These are phyloP conservation scores for Holothuria glaberrima DNA, from an alignment of 35 echinoderm and acorn worm genomes.

Conservation along the genomic window DNA sequence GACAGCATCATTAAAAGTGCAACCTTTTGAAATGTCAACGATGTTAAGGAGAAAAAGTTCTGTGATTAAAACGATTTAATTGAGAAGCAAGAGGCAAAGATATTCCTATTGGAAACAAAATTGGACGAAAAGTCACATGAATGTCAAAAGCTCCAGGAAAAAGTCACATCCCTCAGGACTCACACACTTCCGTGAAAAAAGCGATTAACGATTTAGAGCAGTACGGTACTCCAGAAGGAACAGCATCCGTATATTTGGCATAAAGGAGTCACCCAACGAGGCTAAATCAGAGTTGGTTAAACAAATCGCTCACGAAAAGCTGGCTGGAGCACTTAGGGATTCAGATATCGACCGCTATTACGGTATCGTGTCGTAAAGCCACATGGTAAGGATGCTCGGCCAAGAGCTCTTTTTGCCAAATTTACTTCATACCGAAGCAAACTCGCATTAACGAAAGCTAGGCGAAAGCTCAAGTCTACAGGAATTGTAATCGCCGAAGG, in stretches of 20 bases:
- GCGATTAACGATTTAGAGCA: neutral
- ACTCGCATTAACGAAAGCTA: slow-evolving; percentile 17
- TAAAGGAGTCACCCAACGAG: slow-evolving; percentile 21
- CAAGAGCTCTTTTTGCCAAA: neutral
- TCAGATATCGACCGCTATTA: slow-evolving; percentile 3
- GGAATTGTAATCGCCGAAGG: no score
- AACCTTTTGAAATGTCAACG: neutral
- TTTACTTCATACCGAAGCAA: neutral
- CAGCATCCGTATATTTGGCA: slow-evolving; percentile 29
- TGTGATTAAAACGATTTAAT: neutral
- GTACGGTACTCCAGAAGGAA: neutral
- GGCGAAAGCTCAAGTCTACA: no score
- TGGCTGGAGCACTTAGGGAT: neutral
- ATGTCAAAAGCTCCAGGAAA: neutral
- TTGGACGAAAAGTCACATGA: slow-evolving; percentile 4
- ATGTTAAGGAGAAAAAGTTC: slow-evolving; percentile 15
- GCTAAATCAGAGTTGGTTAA: neutral
- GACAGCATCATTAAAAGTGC: neutral
- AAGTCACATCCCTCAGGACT: slow-evolving; percentile 10
- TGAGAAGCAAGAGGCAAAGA: slow-evolving; percentile 24
- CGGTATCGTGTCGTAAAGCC: neutral
- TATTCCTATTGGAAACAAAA: slow-evolving; percentile 18
- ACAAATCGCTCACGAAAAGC: slow-evolving; percentile 5
- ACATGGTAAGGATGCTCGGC: neutral
- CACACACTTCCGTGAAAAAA: slow-evolving; percentile 13